These are phyloP conservation scores for Microplitis manilae DNA, from an alignment of 2,888 invertebrate species.

Conservation along the genomic window DNA sequence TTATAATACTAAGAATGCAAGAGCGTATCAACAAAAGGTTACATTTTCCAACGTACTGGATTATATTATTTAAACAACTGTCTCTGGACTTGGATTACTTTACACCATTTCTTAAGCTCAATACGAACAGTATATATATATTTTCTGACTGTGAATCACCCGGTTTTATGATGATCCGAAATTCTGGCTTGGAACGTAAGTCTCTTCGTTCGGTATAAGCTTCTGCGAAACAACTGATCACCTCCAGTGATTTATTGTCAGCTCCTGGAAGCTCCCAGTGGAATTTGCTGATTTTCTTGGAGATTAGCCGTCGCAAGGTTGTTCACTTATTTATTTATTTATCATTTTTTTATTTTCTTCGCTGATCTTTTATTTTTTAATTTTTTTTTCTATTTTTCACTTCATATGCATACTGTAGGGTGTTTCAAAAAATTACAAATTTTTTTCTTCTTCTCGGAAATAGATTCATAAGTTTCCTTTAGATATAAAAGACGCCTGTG, in stretches of 20 bases:
- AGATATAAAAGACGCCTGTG: too few relatives aligned
- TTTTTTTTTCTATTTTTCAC: neutral
- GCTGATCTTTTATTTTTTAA: neutral
- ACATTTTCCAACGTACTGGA: slow-evolving; percentile 5
- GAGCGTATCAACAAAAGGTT: neutral
- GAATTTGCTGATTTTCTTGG: neutral
- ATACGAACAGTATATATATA: slow-evolving; percentile 13
- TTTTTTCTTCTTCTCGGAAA: too few relatives aligned
- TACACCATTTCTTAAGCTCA: neutral
- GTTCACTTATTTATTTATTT: neutral
- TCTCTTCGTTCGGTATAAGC: slow-evolving; percentile 4
- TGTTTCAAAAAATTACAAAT: too few relatives aligned
- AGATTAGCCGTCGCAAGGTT: neutral
- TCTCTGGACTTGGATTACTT: neutral
- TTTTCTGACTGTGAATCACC: slow-evolving; percentile 44
- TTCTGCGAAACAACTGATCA: slow-evolving; percentile 12
- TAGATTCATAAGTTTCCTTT: too few relatives aligned
- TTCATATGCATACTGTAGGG: neutral
- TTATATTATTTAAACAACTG: neutral
- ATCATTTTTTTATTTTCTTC: too few relatives aligned
- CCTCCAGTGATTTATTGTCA: slow-evolving; percentile 11
- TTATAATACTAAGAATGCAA: neutral
- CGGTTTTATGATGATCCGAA: slow-evolving; percentile 49
- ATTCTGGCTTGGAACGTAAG: slow-evolving; percentile 28
- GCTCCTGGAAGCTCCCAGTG: slow-evolving; percentile 7